phyloP scores from a whole-genome alignment of 1,140 invertebrate genomes.

The Steinernema feltiae region DNA sequence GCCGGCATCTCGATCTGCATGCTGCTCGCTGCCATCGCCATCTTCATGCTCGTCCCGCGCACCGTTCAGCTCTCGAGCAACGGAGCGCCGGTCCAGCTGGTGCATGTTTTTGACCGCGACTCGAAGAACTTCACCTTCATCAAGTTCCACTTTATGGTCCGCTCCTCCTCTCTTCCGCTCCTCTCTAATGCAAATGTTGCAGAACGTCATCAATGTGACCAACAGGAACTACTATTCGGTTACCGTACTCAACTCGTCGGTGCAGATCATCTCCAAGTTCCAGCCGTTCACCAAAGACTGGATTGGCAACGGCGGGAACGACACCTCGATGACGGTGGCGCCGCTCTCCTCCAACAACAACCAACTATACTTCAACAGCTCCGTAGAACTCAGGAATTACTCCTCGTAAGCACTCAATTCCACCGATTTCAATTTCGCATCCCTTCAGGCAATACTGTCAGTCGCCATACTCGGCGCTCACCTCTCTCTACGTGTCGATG shows the following conservation, averaged over 20 bases:
- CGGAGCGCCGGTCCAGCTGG: slow-evolving; percentile 14
- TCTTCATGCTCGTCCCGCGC: slow-evolving; percentile 36
- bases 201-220: slow-evolving; percentile 34
- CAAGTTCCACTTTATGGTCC: slow-evolving; percentile 34
- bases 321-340: slow-evolving; percentile 17
- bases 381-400: slow-evolving; percentile 18
- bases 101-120: slow-evolving; percentile 15
- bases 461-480: slow-evolving; percentile 22
- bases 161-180: not conserved
- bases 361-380: slow-evolving; percentile 28
- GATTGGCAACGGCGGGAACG: slow-evolving; percentile 26
- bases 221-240: slow-evolving; percentile 34
- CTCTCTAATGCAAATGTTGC: not conserved
- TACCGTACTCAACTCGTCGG: slow-evolving; percentile 27
- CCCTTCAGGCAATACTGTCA: slow-evolving; percentile 33
- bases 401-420: slow-evolving; percentile 24
- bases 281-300: slow-evolving; percentile 25
- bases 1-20: not conserved
- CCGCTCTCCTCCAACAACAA: slow-evolving; percentile 23
- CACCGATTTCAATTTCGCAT: slow-evolving; percentile 10
- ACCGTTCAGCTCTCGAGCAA: slow-evolving; percentile 22
- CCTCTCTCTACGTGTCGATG: slow-evolving; percentile 36
- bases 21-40: slow-evolving; percentile 12
- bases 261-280: slow-evolving; percentile 32
- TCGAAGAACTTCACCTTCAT: slow-evolving; percentile 9